phyloP scores from a whole-genome alignment of 2,888 invertebrate genomes.

The Formica aserva region DNA sequence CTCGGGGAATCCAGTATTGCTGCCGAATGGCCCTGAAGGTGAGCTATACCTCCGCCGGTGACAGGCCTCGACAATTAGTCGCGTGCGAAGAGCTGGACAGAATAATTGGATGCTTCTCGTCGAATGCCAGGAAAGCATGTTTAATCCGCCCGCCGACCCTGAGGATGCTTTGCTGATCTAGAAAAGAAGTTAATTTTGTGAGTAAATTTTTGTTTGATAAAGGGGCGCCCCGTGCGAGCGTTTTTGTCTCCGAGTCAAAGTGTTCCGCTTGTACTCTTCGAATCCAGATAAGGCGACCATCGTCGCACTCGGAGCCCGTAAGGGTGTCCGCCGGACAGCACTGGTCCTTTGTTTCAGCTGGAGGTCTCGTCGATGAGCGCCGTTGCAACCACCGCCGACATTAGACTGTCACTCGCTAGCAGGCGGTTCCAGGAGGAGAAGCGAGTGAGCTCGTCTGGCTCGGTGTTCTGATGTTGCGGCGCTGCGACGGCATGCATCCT shows the following conservation, averaged over 20 bases:
- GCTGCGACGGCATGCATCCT: too few relatives aligned
- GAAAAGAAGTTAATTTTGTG: background rate
- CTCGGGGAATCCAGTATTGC: background rate
- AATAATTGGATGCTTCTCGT: background rate
- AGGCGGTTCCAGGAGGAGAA: background rate
- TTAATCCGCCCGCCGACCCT: constrained; percentile 17
- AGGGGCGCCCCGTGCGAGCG: background rate
- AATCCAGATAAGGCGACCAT: background rate
- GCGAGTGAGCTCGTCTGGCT: background rate
- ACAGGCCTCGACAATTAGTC: background rate
- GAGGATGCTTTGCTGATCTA: background rate
- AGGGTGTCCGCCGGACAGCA: too few relatives aligned
- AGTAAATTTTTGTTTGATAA: background rate
- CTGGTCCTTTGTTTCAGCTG: too few relatives aligned
- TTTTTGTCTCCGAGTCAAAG: background rate
- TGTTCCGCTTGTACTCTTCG: background rate
- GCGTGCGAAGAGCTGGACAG: background rate
- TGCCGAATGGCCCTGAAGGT: background rate
- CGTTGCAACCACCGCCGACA: background rate
- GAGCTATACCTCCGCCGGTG: background rate
- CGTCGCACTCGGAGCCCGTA: background rate
- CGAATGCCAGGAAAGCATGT: background rate
- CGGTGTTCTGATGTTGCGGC: too few relatives aligned
- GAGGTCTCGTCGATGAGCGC: too few relatives aligned
- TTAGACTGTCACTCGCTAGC: background rate